These are phyloP conservation scores for Pseudonaja textilis DNA, from an alignment of 2,113 vertebrate species.

Conservation along the genomic window DNA sequence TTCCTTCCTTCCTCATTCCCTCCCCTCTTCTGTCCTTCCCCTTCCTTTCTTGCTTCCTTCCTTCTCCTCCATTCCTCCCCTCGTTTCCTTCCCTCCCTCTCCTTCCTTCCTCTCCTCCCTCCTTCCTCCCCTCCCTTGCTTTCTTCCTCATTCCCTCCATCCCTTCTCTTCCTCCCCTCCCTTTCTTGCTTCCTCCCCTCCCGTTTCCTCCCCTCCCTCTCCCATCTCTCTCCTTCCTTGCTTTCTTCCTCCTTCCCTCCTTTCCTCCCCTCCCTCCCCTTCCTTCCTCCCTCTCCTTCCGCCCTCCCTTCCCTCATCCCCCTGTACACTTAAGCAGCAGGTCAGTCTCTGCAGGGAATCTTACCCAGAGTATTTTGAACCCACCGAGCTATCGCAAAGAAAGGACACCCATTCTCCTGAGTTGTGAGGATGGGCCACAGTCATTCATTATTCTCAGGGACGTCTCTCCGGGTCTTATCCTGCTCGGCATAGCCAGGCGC, in stretches of 20 bases:
- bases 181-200: neutral
- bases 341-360: neutral
- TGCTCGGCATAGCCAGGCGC: neutral
- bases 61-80: no score
- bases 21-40: no score
- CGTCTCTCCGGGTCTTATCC: neutral
- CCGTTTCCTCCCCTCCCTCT: no score
- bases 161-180: no score
- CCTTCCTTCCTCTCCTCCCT: neutral
- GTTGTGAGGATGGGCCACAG: neutral
- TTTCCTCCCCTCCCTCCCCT: fast-evolving
- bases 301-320: neutral
- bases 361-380: neutral
- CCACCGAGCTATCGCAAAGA: fast-evolving
- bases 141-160: no score
- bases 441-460: neutral
- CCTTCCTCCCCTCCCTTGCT: neutral
- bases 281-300: neutral
- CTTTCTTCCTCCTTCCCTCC: neutral
- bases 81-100: neutral
- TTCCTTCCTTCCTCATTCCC: no score
- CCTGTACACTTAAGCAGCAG: neutral
- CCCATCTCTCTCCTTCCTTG: no score
- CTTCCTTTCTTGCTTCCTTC: neutral
- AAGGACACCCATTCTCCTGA: neutral